Percentiles rank a stretch among this genome's conserved stretches.
Conservation (phyloP, 2,797 vertebrate genomes). For the Crossoptilon crossoptilon region DNA sequence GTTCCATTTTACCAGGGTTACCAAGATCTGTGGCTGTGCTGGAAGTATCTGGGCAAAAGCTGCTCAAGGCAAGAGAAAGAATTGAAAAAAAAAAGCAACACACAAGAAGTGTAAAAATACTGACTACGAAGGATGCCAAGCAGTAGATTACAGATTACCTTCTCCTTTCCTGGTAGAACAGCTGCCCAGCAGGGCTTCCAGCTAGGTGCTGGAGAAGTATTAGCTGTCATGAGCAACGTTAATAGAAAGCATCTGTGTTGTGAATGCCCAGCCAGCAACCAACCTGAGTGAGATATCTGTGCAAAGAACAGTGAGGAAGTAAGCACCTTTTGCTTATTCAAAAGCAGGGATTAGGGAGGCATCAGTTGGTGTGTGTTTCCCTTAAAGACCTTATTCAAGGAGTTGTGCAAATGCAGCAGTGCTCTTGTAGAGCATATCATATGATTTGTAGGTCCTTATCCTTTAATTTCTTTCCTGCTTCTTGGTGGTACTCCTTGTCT, state of each 20-base stretch:
- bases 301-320: not conserved
- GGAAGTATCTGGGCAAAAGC: not conserved
- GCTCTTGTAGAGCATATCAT: not conserved
- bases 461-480: constrained; percentile 21
- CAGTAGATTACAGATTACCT: not conserved
- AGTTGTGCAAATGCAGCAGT: not conserved
- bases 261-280: not conserved
- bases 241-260: constrained; percentile 11
- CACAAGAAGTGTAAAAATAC: not conserved
- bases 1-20: not conserved
- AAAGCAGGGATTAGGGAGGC: not conserved
- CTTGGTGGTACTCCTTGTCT: not conserved
- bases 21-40: not conserved
- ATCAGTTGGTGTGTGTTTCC: constrained; percentile 22
- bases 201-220: not conserved
- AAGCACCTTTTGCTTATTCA: not conserved
- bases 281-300: not conserved
- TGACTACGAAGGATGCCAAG: not conserved
- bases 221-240: not conserved
- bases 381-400: constrained; percentile 19
- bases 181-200: not conserved
- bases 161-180: not conserved
- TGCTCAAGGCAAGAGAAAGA: not conserved
- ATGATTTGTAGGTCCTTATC: constrained; percentile 1
- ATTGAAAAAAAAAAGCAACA: not conserved